A percentile compares a stretch with the other conserved stretches of the same genome.
phyloP scores from a whole-genome alignment of 1,140 invertebrate genomes.

The Cylas formicarius region DNA sequence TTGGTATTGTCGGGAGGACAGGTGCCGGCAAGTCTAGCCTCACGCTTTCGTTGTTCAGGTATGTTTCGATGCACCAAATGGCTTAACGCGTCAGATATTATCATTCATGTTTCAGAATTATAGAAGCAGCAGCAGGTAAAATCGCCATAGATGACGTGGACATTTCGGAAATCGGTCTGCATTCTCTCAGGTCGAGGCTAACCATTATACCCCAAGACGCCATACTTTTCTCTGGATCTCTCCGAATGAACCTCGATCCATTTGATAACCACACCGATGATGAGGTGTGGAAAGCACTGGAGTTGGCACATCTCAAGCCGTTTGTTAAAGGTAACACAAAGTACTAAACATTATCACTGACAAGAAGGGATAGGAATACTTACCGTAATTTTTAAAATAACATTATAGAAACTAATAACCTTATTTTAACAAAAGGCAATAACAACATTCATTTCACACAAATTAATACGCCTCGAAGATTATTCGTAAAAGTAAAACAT shows the following conservation, averaged over 20 bases:
- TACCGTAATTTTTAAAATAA: background rate
- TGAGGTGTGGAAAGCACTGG: constrained; percentile 71
- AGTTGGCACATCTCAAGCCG: constrained; percentile 66
- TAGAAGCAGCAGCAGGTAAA: constrained; percentile 72
- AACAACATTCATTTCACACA: background rate
- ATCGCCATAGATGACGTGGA: constrained; percentile 87
- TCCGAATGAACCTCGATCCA: constrained; percentile 82
- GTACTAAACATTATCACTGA: background rate
- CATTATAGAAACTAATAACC: background rate
- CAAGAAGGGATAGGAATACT: background rate
- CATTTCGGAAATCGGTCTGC: constrained; percentile 79
- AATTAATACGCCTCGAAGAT: no score
- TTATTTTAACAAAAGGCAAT: background rate
- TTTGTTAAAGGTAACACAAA: constrained; percentile 66
- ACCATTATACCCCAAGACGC: constrained; percentile 92
- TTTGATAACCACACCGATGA: constrained; percentile 69
- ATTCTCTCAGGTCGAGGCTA: constrained; percentile 75
- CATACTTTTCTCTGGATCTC: constrained; percentile 75
- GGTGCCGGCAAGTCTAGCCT: constrained; percentile 81
- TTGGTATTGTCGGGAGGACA: constrained; percentile 75
- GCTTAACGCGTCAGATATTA: background rate
- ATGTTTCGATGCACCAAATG: background rate
- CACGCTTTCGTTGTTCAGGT: constrained; percentile 67
- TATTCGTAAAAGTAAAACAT: no score
- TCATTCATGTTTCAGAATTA: constrained; percentile 58